These are phyloP conservation scores for Limenitis camilla DNA, from an alignment of 2,888 invertebrate genomes.

Conservation along the genomic window DNA sequence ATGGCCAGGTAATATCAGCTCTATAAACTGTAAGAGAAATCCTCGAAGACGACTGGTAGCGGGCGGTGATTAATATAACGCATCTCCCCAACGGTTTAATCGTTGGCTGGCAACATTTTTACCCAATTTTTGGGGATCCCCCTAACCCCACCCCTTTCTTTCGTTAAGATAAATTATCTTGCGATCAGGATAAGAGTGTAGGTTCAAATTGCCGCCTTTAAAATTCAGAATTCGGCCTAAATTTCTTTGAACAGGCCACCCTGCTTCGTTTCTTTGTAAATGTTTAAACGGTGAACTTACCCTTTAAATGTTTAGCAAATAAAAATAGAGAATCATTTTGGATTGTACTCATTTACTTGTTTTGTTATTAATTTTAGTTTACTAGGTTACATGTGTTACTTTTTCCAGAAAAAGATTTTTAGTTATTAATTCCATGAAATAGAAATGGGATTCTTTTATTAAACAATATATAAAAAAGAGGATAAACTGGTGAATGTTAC, in stretches of 20 bases:
- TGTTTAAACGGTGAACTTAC: conserved; percentile 23
- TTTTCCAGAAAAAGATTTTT: no score
- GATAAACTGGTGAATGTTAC: no score
- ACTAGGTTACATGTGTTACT: no score
- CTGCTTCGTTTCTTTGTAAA: conserved; percentile 31
- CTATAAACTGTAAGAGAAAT: conserved; percentile 48
- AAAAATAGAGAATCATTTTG: conserved; percentile 14
- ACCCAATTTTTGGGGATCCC: conserved; percentile 70
- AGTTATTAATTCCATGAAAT: no score
- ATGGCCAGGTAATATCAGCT: conserved; percentile 31
- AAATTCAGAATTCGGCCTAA: conserved; percentile 68
- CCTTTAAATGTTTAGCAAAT: conserved; percentile 19
- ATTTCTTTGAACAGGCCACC: conserved; percentile 49
- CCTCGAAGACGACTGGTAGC: conserved; percentile 62
- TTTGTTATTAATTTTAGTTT: no score
- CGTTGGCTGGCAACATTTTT: conserved; percentile 74
- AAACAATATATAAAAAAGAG: no score
- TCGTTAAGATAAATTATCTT: conserved; percentile 75
- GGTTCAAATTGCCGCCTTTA: conserved; percentile 74
- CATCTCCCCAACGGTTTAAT: conserved; percentile 74
- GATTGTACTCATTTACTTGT: conserved; percentile 3
- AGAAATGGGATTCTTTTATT: no score
- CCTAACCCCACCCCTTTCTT: conserved; percentile 69
- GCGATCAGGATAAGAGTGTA: conserved; percentile 74
- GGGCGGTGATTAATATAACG: conserved; percentile 75